A percentile compares a stretch with the other conserved stretches of the same genome.
Evolutionary conservation across 2,888 invertebrate genomes (phyloP).

Genomic region (Syrphus vitripennis): DNA sequence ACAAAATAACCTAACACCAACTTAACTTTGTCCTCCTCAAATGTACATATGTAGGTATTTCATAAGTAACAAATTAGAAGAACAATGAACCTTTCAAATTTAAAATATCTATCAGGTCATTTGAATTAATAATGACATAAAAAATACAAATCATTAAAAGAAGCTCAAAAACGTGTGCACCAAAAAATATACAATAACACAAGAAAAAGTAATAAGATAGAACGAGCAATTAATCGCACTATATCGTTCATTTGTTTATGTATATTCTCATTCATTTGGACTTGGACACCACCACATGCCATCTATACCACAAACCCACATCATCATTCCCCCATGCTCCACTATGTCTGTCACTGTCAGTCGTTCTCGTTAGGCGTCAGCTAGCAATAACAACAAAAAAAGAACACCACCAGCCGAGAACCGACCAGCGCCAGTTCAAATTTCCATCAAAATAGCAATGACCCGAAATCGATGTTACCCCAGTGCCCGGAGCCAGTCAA

Average conservation of each 20-base stretch:
- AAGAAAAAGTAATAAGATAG: conserved; percentile 17
- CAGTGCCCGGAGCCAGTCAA: conserved; percentile 39
- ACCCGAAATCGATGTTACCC: conserved; percentile 61
- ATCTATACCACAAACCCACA: background rate
- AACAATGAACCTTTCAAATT: conserved; percentile 46
- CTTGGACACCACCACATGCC: conserved; percentile 28
- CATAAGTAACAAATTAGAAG: conserved; percentile 35
- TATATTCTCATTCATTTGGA: conserved; percentile 34
- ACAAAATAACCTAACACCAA: background rate
- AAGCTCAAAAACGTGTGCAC: conserved; percentile 22
- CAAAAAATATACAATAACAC: background rate
- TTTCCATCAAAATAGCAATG: conserved; percentile 70
- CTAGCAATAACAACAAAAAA: background rate
- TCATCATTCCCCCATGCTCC: conserved; percentile 11
- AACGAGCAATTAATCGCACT: conserved; percentile 57
- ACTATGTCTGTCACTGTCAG: conserved; percentile 2
- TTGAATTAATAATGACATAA: conserved; percentile 22
- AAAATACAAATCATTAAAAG: conserved; percentile 26
- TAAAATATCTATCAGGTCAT: conserved; percentile 50
- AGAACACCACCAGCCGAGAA: background rate
- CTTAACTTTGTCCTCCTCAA: conserved; percentile 10
- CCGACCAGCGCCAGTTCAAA: conserved; percentile 65
- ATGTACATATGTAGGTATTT: conserved; percentile 5
- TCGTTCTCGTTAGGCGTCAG: conserved; percentile 37
- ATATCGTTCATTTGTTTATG: conserved; percentile 38